Conservation (phyloP, 2,113 vertebrate species). For the Takifugu bimaculatus region DNA sequence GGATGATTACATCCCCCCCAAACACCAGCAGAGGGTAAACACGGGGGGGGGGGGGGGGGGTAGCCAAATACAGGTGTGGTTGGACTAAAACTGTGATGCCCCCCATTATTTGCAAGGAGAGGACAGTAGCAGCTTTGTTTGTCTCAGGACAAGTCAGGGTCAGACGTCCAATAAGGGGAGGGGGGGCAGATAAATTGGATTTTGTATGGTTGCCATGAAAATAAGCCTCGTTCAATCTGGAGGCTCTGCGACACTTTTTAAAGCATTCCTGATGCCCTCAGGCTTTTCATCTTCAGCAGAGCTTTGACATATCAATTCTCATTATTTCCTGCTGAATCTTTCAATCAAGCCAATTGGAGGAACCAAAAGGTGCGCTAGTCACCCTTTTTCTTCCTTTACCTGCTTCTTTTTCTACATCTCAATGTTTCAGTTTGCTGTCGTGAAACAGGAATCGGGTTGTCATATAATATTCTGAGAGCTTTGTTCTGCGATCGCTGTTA, state of each 20-base stretch:
- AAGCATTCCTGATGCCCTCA: conserved; percentile 60
- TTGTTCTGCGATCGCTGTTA: conserved; percentile 10
- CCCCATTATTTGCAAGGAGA: conserved; percentile 45
- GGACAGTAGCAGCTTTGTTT: conserved; percentile 45
- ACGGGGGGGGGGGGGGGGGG: conserved; percentile 1
- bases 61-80: conserved; percentile 25
- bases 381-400: conserved; percentile 23
- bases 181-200: conserved; percentile 60
- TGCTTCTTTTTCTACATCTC: not conserved
- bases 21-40: conserved; percentile 39
- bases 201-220: conserved; percentile 55
- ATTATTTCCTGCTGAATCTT: conserved; percentile 70
- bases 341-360: conserved; percentile 61
- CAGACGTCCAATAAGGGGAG: conserved; percentile 54
- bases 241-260: conserved; percentile 59
- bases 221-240: conserved; percentile 57
- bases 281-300: conserved; percentile 64
- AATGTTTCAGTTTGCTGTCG: conserved; percentile 24
- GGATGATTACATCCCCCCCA: conserved; percentile 28
- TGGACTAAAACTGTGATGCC: conserved; percentile 42
- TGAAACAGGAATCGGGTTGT: conserved; percentile 17
- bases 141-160: conserved; percentile 53
- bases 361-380: conserved; percentile 40
- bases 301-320: conserved; percentile 69
- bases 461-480: conserved; percentile 16